Percentiles rank a stretch among this genome's conserved stretches.
Conservation (phyloP, 2,113 vertebrate species). For the Grallaria varia region DNA sequence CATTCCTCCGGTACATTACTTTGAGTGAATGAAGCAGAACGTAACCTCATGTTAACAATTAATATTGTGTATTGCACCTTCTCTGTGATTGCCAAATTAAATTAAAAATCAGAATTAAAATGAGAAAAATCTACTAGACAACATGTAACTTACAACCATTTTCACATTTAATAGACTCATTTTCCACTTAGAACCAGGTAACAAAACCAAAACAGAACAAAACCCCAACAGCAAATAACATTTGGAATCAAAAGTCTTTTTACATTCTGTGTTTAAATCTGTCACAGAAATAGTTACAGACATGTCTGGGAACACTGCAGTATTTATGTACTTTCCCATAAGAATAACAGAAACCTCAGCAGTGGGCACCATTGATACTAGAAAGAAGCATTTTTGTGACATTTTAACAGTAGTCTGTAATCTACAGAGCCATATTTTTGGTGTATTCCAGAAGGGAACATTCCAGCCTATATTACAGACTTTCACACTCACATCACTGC, state of each 20-base stretch:
- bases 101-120: slow-evolving; percentile 3
- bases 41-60: not conserved
- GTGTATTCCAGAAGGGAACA: not conserved
- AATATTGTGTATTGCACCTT: not conserved
- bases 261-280: not conserved
- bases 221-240: not conserved
- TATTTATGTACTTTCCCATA: not conserved
- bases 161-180: not conserved
- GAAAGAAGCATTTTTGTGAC: not conserved
- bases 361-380: not conserved
- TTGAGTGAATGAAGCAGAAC: not conserved
- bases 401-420: not conserved
- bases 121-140: slow-evolving; percentile 19
- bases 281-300: not conserved
- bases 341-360: not conserved
- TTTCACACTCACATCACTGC: not conserved
- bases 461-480: not conserved
- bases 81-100: not conserved
- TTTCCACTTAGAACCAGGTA: slow-evolving; percentile 16
- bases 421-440: not conserved
- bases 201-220: not conserved
- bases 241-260: not conserved
- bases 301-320: not conserved
- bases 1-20: not conserved
- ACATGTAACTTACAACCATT: not conserved